These are phyloP conservation scores for Hypercompe scribonia DNA, from an alignment of 2,888 invertebrate species.

Conservation along the genomic window DNA sequence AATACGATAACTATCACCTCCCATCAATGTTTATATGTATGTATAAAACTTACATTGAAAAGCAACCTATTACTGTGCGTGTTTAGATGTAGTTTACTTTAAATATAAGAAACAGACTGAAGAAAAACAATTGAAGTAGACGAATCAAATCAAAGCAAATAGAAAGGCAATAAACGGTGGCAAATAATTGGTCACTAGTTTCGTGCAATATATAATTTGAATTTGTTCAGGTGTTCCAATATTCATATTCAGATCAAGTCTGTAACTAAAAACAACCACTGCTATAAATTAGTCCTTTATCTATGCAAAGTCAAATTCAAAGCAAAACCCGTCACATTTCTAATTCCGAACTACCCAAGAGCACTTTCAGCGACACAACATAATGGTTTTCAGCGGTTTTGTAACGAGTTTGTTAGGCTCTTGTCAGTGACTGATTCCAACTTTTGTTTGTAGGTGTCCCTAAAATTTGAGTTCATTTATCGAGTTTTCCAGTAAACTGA, in stretches of 20 bases:
- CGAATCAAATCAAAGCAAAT: no score
- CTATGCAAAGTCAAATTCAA: not conserved
- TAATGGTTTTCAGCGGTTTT: not conserved
- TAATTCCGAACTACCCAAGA: not conserved
- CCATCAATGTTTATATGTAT: no score
- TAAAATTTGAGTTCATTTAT: not conserved
- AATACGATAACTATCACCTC: no score
- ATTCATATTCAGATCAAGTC: not conserved
- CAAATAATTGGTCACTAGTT: not conserved
- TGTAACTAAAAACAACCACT: not conserved
- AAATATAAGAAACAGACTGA: no score
- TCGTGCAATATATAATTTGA: not conserved
- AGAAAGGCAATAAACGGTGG: not conserved
- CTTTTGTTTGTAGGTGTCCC: not conserved
- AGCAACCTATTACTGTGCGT: no score
- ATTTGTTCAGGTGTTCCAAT: not conserved
- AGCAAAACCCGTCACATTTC: not conserved
- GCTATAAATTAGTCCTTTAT: not conserved
- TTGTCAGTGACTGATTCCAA: not conserved
- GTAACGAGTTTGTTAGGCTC: not conserved
- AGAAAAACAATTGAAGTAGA: no score
- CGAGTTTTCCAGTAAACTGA: not conserved
- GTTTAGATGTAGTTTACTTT: no score
- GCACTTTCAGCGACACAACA: not conserved
- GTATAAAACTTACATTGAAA: no score